These are phyloP conservation scores for Amia ocellicauda DNA, from an alignment of 2,113 vertebrate genomes.

Conservation along the genomic window DNA sequence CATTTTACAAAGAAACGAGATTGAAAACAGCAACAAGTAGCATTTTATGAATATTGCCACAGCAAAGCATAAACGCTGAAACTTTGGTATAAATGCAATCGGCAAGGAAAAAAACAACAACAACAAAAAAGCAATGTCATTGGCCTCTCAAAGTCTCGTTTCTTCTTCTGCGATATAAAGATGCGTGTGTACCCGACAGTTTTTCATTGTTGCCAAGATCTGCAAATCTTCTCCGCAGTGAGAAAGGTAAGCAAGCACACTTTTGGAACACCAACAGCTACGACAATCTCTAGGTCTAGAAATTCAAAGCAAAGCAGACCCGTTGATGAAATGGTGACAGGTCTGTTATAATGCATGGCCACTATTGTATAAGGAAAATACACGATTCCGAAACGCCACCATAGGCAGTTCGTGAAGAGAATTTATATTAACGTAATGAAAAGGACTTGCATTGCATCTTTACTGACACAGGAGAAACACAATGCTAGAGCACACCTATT, in stretches of 20 bases:
- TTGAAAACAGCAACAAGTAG: conserved; percentile 42
- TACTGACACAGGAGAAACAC: neutral
- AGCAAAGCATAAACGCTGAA: conserved; percentile 53
- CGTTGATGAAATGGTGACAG: neutral
- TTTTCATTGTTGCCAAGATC: no score
- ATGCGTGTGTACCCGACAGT: no score
- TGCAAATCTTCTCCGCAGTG: neutral
- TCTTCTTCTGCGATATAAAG: no score
- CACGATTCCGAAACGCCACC: no score
- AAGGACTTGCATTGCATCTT: neutral
- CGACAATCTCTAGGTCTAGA: conserved; percentile 5
- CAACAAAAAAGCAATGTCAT: neutral
- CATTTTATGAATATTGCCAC: conserved; percentile 53
- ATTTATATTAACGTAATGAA: neutral
- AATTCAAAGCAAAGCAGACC: neutral
- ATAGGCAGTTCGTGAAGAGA: neutral
- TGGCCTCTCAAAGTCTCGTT: no score
- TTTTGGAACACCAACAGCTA: neutral
- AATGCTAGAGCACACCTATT: neutral
- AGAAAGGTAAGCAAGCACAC: neutral
- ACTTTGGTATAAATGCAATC: conserved; percentile 62
- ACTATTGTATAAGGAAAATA: no score
- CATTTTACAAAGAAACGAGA: conserved; percentile 28
- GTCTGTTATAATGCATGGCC: neutral
- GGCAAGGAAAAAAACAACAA: conserved; percentile 24